Conservation (phyloP, 2,888 invertebrate genomes). For the Nomada ruficornis region DNA sequence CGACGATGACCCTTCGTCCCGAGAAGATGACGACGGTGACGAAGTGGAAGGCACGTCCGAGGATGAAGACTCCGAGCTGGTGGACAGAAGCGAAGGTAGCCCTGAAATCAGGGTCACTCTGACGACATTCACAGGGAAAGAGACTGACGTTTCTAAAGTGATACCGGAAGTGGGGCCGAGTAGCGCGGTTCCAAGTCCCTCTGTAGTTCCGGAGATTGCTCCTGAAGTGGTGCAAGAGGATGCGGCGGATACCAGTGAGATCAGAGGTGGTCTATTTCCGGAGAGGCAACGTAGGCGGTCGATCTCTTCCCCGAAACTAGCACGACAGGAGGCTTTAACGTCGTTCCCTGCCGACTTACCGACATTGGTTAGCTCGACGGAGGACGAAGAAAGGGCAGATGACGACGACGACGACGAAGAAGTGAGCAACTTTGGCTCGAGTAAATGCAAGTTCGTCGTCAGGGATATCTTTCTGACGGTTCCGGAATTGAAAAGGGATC, state of each 20-base stretch:
- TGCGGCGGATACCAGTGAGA: slow-evolving; percentile 76
- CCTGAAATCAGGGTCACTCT: slow-evolving; percentile 80
- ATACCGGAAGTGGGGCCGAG: background rate
- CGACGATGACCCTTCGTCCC: slow-evolving; percentile 72
- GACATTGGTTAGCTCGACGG: slow-evolving; percentile 59
- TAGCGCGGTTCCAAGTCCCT: background rate
- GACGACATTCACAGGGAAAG: slow-evolving; percentile 63
- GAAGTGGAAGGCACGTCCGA: slow-evolving; percentile 67
- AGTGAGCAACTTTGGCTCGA: slow-evolving; percentile 52
- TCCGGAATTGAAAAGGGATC: slow-evolving; percentile 92
- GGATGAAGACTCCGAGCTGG: slow-evolving; percentile 66
- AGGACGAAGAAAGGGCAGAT: slow-evolving; percentile 74
- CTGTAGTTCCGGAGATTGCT: slow-evolving; percentile 20
- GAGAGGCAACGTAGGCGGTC: slow-evolving; percentile 88
- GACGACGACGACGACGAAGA: slow-evolving; percentile 73
- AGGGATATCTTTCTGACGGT: slow-evolving; percentile 92
- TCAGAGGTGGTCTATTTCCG: slow-evolving; percentile 63
- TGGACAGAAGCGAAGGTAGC: slow-evolving; percentile 73
- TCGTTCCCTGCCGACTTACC: slow-evolving; percentile 84
- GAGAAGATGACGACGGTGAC: slow-evolving; percentile 69
- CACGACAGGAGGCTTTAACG: slow-evolving; percentile 92
- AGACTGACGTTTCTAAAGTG: background rate
- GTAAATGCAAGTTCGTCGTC: slow-evolving; percentile 84
- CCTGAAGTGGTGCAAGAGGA: slow-evolving; percentile 50
- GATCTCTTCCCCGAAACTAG: slow-evolving; percentile 86